Conservation (phyloP, 2,888 invertebrate species). For the Meghimatium bilineatum region DNA sequence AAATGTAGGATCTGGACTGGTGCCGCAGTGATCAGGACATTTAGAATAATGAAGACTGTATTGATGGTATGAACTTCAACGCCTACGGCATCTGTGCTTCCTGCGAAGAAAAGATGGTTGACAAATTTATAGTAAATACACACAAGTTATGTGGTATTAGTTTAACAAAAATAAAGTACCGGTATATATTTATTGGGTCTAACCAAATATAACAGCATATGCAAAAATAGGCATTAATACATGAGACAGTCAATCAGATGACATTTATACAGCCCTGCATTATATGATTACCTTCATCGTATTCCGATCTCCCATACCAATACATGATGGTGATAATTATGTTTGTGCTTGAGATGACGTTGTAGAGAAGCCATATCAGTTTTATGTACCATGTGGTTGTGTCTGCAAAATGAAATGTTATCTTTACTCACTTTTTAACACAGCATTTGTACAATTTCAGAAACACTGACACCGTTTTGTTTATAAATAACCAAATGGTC, state of each 20-base stretch:
- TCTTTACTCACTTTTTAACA: not conserved
- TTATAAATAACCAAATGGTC: too few species aligned
- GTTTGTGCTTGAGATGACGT: constrained; percentile 44
- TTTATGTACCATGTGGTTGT: constrained; percentile 50
- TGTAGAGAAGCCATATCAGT: constrained; percentile 49
- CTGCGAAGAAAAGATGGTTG: not conserved
- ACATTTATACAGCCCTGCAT: too few species aligned
- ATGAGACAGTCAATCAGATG: too few species aligned
- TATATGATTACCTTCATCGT: constrained; percentile 47
- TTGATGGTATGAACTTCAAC: constrained; percentile 60
- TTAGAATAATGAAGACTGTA: constrained; percentile 60
- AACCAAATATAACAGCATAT: too few species aligned
- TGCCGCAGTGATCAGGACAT: constrained; percentile 59
- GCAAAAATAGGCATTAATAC: too few species aligned
- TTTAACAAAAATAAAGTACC: too few species aligned
- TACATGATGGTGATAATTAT: constrained; percentile 50
- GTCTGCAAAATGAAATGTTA: constrained; percentile 4
- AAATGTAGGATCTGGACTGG: constrained; percentile 61
- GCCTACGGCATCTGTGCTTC: constrained; percentile 44
- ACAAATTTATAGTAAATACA: not conserved
- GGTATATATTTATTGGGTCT: too few species aligned
- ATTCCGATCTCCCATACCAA: constrained; percentile 49
- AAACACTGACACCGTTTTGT: too few species aligned
- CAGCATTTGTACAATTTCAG: too few species aligned
- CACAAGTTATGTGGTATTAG: not conserved